Evolutionary conservation across 2,797 vertebrate genomes (phyloP).

Genomic region (Hipposideros larvatus): DNA sequence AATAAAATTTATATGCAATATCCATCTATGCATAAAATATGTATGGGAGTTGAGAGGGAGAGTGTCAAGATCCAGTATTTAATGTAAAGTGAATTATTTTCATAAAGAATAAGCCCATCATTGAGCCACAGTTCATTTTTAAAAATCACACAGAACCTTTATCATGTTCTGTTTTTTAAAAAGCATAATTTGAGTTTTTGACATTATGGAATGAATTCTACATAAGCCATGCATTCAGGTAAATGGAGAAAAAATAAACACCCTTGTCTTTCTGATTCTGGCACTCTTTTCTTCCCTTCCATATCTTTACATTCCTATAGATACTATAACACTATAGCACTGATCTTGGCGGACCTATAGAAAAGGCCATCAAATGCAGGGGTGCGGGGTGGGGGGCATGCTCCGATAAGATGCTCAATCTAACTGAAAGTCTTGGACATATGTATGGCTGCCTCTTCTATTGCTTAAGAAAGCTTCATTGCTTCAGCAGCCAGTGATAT

Average conservation of each 20-base stretch:
- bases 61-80: not conserved
- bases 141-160: not conserved
- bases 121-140: not conserved
- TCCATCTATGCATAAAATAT: not conserved
- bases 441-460: rapidly evolving
- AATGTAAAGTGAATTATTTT: not conserved
- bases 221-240: not conserved
- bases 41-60: not conserved
- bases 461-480: not conserved
- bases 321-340: rapidly evolving
- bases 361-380: not conserved
- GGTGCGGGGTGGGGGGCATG: too few species aligned
- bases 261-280: not conserved
- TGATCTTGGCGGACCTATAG: not conserved
- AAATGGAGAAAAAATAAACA: not conserved
- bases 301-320: not conserved
- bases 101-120: not conserved
- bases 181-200: constrained; percentile 4
- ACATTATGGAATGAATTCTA: not conserved
- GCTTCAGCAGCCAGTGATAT: not conserved
- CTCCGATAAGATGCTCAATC: rapidly evolving
- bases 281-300: not conserved
- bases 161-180: not conserved
- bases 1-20: not conserved
- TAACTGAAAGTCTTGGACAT: not conserved